Evolutionary conservation across 2,888 invertebrate genomes (phyloP).

Genomic region (Amiota mariae): DNA sequence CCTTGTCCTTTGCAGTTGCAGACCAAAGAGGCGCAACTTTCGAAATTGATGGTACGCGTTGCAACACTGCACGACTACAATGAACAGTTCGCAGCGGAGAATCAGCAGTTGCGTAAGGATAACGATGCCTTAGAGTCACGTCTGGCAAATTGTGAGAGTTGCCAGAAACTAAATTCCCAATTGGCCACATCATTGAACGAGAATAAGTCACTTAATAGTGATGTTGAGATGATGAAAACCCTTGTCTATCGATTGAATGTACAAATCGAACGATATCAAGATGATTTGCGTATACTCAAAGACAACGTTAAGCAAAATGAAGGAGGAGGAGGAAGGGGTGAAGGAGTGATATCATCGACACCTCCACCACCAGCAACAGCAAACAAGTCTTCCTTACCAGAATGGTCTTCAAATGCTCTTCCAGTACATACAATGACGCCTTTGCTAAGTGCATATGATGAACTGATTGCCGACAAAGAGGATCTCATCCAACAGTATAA

Average conservation of each 20-base stretch:
- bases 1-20: constrained; percentile 73
- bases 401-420: constrained; percentile 55
- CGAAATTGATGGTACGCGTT: constrained; percentile 79
- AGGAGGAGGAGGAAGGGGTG: constrained; percentile 43
- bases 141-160: constrained; percentile 64
- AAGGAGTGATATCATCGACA: background rate
- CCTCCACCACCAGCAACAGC: constrained; percentile 28
- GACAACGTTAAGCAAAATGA: constrained; percentile 35
- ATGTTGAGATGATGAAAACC: constrained; percentile 83
- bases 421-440: constrained; percentile 76
- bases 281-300: constrained; percentile 75
- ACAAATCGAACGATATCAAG: constrained; percentile 85
- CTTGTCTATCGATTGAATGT: constrained; percentile 85
- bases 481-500: constrained; percentile 82
- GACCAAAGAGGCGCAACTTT: constrained; percentile 77
- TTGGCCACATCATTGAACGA: constrained; percentile 68
- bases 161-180: constrained; percentile 63
- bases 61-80: constrained; percentile 77
- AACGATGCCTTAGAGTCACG: constrained; percentile 44
- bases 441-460: constrained; percentile 85
- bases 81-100: constrained; percentile 76
- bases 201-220: constrained; percentile 78
- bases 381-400: constrained; percentile 41
- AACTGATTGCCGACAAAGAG: constrained; percentile 84
- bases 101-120: constrained; percentile 72